Percentiles rank a stretch among this genome's conserved stretches.
phyloP scores from a whole-genome alignment of 2,113 vertebrate genomes.

The Urocynchramus pylzowi region DNA sequence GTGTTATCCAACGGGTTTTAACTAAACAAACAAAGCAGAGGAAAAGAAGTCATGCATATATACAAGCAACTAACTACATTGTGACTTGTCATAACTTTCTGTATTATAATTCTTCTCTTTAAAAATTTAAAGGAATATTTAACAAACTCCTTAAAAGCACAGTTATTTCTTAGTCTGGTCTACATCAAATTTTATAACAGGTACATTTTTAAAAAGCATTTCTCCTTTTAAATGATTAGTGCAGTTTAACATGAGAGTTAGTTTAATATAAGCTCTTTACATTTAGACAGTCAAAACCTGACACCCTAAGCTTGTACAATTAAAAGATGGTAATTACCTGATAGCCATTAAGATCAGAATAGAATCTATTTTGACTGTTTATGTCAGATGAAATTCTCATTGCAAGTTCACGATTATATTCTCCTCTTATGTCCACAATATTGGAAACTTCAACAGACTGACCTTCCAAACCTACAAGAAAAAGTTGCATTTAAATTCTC shows the following conservation, averaged over 20 bases:
- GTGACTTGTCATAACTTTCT: neutral
- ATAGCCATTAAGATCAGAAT: slow-evolving; percentile 89
- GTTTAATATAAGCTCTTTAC: neutral
- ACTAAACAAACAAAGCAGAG: neutral
- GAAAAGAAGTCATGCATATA: neutral
- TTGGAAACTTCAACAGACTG: slow-evolving; percentile 88
- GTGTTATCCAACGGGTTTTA: neutral
- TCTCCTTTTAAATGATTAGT: neutral
- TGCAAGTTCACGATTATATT: slow-evolving; percentile 87
- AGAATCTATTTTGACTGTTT: slow-evolving; percentile 84
- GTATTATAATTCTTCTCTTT: neutral
- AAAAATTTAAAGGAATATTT: neutral
- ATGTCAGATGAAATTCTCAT: slow-evolving; percentile 87
- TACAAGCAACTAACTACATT: neutral
- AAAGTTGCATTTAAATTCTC: neutral
- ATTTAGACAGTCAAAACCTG: neutral
- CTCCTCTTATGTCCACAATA: slow-evolving; percentile 87
- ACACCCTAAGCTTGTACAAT: neutral
- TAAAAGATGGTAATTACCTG: slow-evolving; percentile 77
- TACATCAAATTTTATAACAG: neutral
- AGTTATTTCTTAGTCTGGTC: neutral
- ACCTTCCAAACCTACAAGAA: slow-evolving; percentile 79
- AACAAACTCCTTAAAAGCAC: neutral
- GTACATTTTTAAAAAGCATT: neutral
- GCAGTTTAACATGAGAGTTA: neutral